Evolutionary conservation across 2,888 invertebrate genomes (phyloP).

Genomic region (Augochlorella aurata): DNA sequence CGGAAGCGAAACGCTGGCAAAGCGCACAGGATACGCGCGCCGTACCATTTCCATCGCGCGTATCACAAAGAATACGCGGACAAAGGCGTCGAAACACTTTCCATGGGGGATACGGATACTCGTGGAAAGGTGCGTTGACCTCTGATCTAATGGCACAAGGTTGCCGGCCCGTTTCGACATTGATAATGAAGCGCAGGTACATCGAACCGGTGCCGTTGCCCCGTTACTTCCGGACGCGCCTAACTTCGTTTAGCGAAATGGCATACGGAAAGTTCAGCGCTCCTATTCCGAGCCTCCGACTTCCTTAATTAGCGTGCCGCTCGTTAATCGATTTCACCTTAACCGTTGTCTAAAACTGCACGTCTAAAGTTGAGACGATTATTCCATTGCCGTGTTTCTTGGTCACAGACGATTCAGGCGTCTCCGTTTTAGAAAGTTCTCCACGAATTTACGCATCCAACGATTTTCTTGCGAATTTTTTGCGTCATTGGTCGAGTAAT

Average conservation of each 20-base stretch:
- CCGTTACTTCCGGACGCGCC: conserved; percentile 59
- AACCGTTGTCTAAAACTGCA: conserved; percentile 1
- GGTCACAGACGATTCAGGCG: neutral
- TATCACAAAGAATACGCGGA: neutral
- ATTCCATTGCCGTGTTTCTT: neutral
- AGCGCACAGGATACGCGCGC: neutral
- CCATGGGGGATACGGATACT: neutral
- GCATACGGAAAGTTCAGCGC: conserved; percentile 7
- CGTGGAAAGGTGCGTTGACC: conserved; percentile 1
- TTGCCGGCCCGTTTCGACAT: conserved; percentile 58
- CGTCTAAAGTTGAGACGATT: neutral
- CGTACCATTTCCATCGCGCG: neutral
- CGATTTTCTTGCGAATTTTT: too few species aligned
- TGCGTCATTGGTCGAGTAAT: too few species aligned
- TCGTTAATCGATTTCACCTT: conserved; percentile 21
- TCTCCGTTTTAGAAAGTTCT: neutral
- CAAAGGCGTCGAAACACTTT: conserved; percentile 7
- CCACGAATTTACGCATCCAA: too few species aligned
- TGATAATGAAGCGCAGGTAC: conserved; percentile 62
- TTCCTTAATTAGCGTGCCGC: conserved; percentile 14
- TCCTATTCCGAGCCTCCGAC: neutral
- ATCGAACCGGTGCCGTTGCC: conserved; percentile 30
- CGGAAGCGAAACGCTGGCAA: neutral
- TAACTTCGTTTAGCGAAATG: conserved; percentile 43
- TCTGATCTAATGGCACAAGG: conserved; percentile 1